Evolutionary conservation across 2,888 invertebrate species (phyloP).

Genomic region (Arrhopalites spinosus): DNA sequence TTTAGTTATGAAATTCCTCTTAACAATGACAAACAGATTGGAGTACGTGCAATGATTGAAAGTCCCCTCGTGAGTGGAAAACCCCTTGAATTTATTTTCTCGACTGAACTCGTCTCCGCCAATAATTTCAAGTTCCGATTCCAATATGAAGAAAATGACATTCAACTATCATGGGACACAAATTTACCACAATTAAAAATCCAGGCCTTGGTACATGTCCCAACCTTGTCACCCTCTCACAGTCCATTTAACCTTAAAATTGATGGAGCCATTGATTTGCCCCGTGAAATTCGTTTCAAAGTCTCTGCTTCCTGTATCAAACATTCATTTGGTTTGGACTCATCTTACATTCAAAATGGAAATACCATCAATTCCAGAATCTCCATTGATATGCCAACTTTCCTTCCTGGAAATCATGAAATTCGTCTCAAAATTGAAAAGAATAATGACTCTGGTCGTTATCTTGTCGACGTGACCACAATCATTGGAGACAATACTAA

Average conservation of each 20-base stretch:
- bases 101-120: conserved; percentile 8
- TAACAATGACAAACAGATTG: conserved; percentile 33
- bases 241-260: conserved; percentile 29
- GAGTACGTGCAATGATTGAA: conserved; percentile 39
- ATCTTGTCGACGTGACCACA: conserved; percentile 35
- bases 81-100: conserved; percentile 22
- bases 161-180: conserved; percentile 33
- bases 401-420: conserved; percentile 37
- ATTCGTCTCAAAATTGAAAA: conserved; percentile 39
- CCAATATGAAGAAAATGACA: conserved; percentile 36
- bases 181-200: conserved; percentile 22
- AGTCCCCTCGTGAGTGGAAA: conserved; percentile 35
- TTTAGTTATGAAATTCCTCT: conserved; percentile 50
- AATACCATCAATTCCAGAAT: conserved; percentile 21
- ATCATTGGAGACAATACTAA: conserved; percentile 27
- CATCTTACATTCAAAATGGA: neutral
- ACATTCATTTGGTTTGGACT: conserved; percentile 23
- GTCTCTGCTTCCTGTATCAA: conserved; percentile 21
- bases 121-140: conserved; percentile 43
- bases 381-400: conserved; percentile 39
- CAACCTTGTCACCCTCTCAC: conserved; percentile 21
- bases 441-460: conserved; percentile 22
- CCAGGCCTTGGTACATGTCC: conserved; percentile 20
- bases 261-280: conserved; percentile 27
- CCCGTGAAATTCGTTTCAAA: conserved; percentile 19